Evolutionary conservation across 2,888 invertebrate species (phyloP).

Genomic region (Bedellia somnulentella): DNA sequence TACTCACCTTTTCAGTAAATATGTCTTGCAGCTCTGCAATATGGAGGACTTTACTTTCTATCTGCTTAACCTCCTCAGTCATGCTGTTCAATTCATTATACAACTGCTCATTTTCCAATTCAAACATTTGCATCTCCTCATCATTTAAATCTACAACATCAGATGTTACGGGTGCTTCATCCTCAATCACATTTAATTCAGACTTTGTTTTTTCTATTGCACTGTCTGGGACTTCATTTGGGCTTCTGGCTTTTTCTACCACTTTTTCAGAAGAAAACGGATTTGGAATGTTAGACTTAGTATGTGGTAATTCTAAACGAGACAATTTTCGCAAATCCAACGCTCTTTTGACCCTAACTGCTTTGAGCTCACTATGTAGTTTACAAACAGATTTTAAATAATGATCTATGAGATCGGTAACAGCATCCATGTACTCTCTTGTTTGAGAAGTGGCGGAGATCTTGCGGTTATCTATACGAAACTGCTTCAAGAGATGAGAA

Average conservation of each 20-base stretch:
- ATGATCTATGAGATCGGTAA: constrained; percentile 72
- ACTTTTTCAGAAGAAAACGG: constrained; percentile 25
- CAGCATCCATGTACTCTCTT: constrained; percentile 75
- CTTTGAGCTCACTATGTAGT: constrained; percentile 86
- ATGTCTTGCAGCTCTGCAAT: constrained; percentile 94
- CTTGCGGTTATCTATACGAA: constrained; percentile 67
- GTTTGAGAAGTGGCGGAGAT: constrained; percentile 64
- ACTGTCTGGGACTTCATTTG: constrained; percentile 17
- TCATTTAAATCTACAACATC: constrained; percentile 72
- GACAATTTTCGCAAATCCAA: constrained; percentile 81
- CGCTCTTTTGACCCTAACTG: constrained; percentile 81
- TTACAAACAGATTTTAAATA: constrained; percentile 86
- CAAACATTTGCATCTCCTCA: constrained; percentile 91
- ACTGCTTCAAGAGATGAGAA: constrained; percentile 73
- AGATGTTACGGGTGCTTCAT: constrained; percentile 43
- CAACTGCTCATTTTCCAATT: constrained; percentile 86
- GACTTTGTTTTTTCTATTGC: constrained; percentile 21
- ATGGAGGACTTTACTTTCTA: constrained; percentile 90
- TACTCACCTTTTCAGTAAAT: constrained; percentile 84
- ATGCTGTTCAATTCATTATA: constrained; percentile 86
- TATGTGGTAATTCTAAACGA: constrained; percentile 60
- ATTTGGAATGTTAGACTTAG: constrained; percentile 28
- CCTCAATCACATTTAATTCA: constrained; percentile 37
- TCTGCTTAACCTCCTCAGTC: constrained; percentile 88
- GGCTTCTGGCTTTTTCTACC: constrained; percentile 17